A percentile compares a stretch with the other conserved stretches of the same genome.
phyloP scores from a whole-genome alignment of 2,888 invertebrate species.

The Eilema caniola region DNA sequence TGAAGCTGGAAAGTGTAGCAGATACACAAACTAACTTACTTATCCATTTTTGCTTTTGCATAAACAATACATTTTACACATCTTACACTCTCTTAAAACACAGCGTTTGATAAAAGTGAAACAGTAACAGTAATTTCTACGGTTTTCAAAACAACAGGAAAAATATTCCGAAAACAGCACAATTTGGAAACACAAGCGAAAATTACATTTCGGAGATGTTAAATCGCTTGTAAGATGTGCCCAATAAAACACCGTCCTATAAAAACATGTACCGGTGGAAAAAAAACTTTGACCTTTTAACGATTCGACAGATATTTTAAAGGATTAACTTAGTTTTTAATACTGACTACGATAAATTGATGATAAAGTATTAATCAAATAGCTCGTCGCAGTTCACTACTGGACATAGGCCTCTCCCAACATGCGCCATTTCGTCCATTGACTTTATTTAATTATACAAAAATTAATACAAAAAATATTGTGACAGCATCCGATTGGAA shows the following conservation, averaged over 20 bases:
- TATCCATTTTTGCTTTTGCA: neutral
- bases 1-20: neutral
- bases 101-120: neutral
- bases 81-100: neutral
- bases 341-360: too few relatives aligned
- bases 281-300: neutral
- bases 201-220: slow-evolving; percentile 1
- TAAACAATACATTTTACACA: neutral
- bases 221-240: neutral
- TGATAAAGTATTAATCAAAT: too few relatives aligned
- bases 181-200: neutral
- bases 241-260: neutral
- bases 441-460: too few relatives aligned
- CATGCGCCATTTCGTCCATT: too few relatives aligned
- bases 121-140: neutral
- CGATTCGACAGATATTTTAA: neutral
- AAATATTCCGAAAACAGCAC: slow-evolving; percentile 1
- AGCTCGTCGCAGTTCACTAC: too few relatives aligned
- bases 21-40: neutral
- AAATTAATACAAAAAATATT: too few relatives aligned
- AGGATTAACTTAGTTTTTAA: too few relatives aligned
- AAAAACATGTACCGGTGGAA: neutral
- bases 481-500: too few relatives aligned
- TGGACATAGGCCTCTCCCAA: too few relatives aligned
- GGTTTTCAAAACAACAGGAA: neutral